Evolutionary conservation across 23 tunicate species (phyloP), one percentile per base, ranked within the genome.

Genomic region (Halocynthia roretzi): DNA sequence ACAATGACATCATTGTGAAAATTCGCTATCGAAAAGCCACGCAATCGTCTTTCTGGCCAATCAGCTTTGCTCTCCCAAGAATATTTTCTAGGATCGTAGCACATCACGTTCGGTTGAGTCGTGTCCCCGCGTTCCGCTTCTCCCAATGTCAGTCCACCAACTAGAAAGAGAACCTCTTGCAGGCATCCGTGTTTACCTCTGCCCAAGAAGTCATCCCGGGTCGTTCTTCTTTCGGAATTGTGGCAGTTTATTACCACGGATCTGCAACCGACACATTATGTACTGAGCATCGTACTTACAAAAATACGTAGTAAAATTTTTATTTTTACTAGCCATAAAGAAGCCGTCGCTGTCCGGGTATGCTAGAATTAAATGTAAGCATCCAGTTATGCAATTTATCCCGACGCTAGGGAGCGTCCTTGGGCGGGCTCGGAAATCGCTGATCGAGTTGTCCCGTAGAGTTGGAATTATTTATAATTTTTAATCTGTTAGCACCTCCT

Each of bases 31-130:
- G 95, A 83, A 64, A 88, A 88, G 8, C 95, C 95, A 5, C 95
- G 64, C 54, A 88, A 66, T 7, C 88, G 82, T 31, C 95, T 71
- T 88, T 88, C 95, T 17, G 95, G 95, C 95, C 95, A 88, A 53
- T 76, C 49, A 9, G 88, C 61, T 68, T 56, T 64, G 7, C 44
- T 20, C 57, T 78, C 56, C 95, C 95, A 88, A 21, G 51, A 11
- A 7, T 82, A 22, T 23, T 70, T 68, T 50, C 71, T 40, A 8
- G 88, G 88, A 23, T 68, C 78, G 70, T 88, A 88, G 62, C 88
- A 83, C 85, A 88, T 80, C 6, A 80, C 81, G 53, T 88, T 88
- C 40, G 95, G 88, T 57, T 88, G 95, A 67, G 86, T 56, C 7
- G 62, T 75, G 66, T 88, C 95, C 17, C 88, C 95, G 31, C 88